These are phyloP conservation scores for Plecotus auritus DNA, from an alignment of 2,113 vertebrate species.

Conservation along the genomic window DNA sequence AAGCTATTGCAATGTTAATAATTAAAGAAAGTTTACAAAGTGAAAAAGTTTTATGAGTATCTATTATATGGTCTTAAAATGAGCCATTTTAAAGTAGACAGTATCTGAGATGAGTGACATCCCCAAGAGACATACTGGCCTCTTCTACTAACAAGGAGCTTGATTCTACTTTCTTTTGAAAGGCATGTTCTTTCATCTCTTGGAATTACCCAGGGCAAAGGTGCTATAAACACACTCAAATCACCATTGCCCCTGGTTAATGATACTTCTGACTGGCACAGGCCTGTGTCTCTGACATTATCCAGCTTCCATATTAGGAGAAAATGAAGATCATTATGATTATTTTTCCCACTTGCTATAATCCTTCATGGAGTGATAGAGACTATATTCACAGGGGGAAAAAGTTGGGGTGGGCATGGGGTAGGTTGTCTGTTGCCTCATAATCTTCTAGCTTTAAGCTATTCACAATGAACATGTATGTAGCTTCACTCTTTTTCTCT, in stretches of 20 bases:
- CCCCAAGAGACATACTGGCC: not conserved
- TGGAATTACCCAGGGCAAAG: not conserved
- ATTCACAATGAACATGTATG: not conserved
- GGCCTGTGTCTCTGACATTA: not conserved
- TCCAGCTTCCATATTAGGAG: not conserved
- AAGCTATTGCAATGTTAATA: not conserved
- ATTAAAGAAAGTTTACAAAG: not conserved
- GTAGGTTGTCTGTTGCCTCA: not conserved
- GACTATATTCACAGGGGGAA: not conserved
- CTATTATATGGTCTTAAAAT: not conserved
- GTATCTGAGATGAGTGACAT: not conserved
- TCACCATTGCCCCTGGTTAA: not conserved
- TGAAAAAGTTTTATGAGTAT: not conserved
- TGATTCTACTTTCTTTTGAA: slow-evolving; percentile 34
- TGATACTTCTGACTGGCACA: not conserved
- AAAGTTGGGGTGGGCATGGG: accelerated
- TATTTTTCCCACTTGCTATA: not conserved
- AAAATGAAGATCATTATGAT: not conserved
- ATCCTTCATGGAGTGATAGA: not conserved
- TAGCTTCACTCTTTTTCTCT: not conserved
- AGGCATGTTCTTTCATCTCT: slow-evolving; percentile 23
- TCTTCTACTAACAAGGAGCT: slow-evolving; percentile 51
- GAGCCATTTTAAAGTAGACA: not conserved
- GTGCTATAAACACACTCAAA: not conserved
- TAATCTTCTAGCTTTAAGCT: not conserved